Conservation (phyloP, 64 coral and sea anemone genomes). For the Pocillopora damicornis region DNA sequence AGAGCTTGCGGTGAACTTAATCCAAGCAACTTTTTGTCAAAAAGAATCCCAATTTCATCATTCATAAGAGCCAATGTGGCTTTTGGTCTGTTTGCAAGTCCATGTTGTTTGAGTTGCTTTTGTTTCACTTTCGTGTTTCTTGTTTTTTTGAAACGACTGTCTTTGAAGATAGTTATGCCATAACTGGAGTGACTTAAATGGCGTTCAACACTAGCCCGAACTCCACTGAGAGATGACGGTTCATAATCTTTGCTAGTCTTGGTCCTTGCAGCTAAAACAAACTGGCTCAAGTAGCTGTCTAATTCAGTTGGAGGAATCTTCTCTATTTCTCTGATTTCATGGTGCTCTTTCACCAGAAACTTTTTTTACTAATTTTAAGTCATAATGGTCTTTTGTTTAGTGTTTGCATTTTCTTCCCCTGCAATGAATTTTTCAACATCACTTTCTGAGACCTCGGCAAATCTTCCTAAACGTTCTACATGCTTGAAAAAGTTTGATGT, state of each 20-base stretch:
- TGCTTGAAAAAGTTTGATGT: too few relatives aligned
- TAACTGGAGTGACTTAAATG: neutral
- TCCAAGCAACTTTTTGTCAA: conserved; percentile 27
- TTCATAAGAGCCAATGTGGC: conserved; percentile 18
- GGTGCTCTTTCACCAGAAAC: neutral
- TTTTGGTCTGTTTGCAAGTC: conserved; percentile 26
- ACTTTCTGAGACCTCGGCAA: too few relatives aligned
- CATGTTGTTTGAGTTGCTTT: conserved; percentile 22
- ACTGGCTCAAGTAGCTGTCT: neutral
- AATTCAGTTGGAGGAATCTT: neutral
- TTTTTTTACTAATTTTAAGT: neutral
- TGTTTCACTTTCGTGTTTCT: conserved; percentile 9
- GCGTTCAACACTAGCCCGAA: conserved; percentile 15
- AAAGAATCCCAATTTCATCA: conserved; percentile 6
- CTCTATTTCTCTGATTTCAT: neutral
- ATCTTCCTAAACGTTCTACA: too few relatives aligned
- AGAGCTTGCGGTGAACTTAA: conserved; percentile 16
- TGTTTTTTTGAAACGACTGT: neutral
- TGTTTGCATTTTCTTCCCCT: conserved; percentile 5
- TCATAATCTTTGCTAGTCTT: conserved; percentile 14
- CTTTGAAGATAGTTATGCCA: conserved; percentile 12
- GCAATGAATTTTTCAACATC: neutral
- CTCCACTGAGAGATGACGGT: conserved; percentile 7
- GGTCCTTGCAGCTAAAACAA: conserved; percentile 23
- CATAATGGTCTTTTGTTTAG: neutral